phyloP scores from a whole-genome alignment of 2,797 vertebrate genomes.

The Acipenser transmontanus region DNA sequence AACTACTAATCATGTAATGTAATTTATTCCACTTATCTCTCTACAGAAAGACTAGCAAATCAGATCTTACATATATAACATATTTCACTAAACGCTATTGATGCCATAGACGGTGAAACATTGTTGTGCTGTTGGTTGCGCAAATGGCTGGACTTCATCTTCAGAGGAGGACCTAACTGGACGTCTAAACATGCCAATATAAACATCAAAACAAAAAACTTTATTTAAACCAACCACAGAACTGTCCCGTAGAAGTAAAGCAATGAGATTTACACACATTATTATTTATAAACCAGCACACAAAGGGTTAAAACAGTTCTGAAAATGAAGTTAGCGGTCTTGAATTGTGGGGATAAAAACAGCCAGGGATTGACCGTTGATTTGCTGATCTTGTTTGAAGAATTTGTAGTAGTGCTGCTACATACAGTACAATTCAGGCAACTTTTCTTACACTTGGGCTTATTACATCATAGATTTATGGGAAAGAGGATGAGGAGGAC shows the following conservation, averaged over 20 bases:
- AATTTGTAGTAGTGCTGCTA: constrained; percentile 93
- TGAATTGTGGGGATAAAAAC: constrained; percentile 38
- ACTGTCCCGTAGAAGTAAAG: constrained; percentile 84
- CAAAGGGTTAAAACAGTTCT: constrained; percentile 77
- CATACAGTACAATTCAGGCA: constrained; percentile 96
- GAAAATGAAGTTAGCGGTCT: constrained; percentile 82
- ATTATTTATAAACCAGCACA: constrained; percentile 74
- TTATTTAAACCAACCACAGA: constrained; percentile 74
- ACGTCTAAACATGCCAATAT: constrained; percentile 80
- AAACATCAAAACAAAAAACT: constrained; percentile 67
- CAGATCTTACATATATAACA: constrained; percentile 81
- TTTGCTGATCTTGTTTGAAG: constrained; percentile 73
- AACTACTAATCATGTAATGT: constrained; percentile 77
- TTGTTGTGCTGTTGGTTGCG: constrained; percentile 77
- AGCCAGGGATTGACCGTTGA: constrained; percentile 70
- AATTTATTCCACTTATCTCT: constrained; percentile 72
- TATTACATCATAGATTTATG: constrained; percentile 31
- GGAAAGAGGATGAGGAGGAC: constrained; percentile 38
- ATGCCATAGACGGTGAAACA: constrained; percentile 80
- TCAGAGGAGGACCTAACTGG: constrained; percentile 74
- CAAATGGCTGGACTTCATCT: constrained; percentile 78
- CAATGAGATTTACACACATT: constrained; percentile 74
- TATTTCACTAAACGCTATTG: constrained; percentile 77
- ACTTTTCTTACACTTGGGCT: constrained; percentile 51
- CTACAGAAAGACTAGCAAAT: constrained; percentile 84